Base-by-base conservation (phyloP, 2,797 vertebrate genomes). In the Ctenopoma kingsleyae region DNA sequence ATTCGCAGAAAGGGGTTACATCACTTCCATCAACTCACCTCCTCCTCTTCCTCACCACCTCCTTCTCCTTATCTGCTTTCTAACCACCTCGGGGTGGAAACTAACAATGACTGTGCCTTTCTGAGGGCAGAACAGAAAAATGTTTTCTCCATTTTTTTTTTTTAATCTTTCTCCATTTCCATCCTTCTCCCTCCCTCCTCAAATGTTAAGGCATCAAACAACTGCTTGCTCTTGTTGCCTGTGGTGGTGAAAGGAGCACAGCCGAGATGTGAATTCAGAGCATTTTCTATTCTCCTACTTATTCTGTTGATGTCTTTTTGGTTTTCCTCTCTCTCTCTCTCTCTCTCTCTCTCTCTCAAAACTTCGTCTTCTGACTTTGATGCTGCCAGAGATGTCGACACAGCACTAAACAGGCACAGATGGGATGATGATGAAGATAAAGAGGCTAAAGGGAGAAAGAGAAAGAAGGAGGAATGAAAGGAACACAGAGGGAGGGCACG, bases 391-490 rank as follows among this genome's bases (percentile, higher is more conserved):
- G 82, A 78, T 83, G 86, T 83, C 70, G 60, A 78, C 74, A 50
- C 71, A 78, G 85, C 80, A 71, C 61, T 71, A 84, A 84, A 79
- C 67, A 72, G 71, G 53, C 69, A 52, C 68, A 74, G 72, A 87
- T 70, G 64, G 81, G 55, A 62, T 56, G 83, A 80, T 76, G 69
- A 70, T 40, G 90, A 80, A 80, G 80, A 87, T 82, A 72, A 80
- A 32, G 61, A 59, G 55, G 43, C 73, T 63, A 66, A 53, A 79
- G 78, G 76, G 55, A 49, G 41, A 43, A 59, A 51, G 16, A 43
- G 41, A 43, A 43, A 43, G 47, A n/a, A 8, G 47, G 65, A 54
- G 35, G 49, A 59, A 51, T 47, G 69, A 69, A 67, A 46, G 57
- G 66, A 67, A 76, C 50, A 58, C 30, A 61, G 63, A 51, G 43